Evolutionary conservation across 1,140 invertebrate species (phyloP).

Genomic region (Anoplophora glabripennis): DNA sequence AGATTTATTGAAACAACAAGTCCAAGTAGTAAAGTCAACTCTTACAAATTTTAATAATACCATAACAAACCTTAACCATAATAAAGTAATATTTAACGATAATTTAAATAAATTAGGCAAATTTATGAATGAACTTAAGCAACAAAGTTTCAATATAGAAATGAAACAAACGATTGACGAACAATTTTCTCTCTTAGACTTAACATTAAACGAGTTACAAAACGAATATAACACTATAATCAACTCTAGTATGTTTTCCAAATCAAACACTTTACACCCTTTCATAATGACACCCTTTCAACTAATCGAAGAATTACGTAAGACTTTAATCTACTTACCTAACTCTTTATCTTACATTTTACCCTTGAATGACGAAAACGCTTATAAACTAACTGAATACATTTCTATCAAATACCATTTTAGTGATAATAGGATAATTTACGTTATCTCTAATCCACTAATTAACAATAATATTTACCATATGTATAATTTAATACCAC

Average conservation of each 20-base stretch:
- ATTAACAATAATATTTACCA: too few relatives aligned
- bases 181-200: conserved; percentile 14
- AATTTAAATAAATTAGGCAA: conserved; percentile 8
- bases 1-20: conserved; percentile 25
- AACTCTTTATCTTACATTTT: too few relatives aligned
- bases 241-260: conserved; percentile 19
- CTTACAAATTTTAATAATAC: conserved; percentile 24
- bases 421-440: too few relatives aligned
- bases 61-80: conserved; percentile 17
- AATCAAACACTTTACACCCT: conserved; percentile 22
- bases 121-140: not conserved
- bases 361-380: too few relatives aligned
- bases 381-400: too few relatives aligned
- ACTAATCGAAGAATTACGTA: too few relatives aligned
- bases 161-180: conserved; percentile 10
- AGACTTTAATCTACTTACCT: too few relatives aligned
- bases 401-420: too few relatives aligned
- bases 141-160: conserved; percentile 4
- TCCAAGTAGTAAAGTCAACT: not conserved
- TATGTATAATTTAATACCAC: too few relatives aligned
- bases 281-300: too few relatives aligned
- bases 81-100: conserved; percentile 17
- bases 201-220: conserved; percentile 1
- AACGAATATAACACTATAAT: conserved; percentile 8
- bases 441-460: too few relatives aligned